phyloP scores from a whole-genome alignment of 2,888 invertebrate genomes.

The Mystacides longicornis region DNA sequence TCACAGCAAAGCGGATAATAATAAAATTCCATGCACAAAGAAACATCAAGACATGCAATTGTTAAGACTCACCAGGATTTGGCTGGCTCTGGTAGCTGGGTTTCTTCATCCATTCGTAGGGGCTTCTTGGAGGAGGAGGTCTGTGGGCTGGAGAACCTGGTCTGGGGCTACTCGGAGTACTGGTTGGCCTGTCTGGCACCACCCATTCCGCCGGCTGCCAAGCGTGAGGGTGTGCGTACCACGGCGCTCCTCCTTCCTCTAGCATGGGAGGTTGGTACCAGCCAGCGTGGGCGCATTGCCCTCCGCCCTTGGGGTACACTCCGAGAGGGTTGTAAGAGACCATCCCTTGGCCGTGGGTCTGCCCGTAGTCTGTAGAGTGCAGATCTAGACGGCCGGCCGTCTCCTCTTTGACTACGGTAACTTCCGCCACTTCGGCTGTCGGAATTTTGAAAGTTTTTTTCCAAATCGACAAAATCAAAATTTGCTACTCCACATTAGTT shows the following conservation, averaged over 20 bases:
- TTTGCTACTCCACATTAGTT: no score
- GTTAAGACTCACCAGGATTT: conserved; percentile 62
- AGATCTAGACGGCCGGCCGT: conserved; percentile 5
- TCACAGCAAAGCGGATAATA: no score
- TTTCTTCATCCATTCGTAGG: conserved; percentile 91
- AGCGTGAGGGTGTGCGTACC: conserved; percentile 35
- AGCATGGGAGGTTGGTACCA: conserved; percentile 36
- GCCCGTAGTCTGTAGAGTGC: conserved; percentile 4
- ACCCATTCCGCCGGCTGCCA: conserved; percentile 36
- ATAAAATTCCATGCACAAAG: no score
- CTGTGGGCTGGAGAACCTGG: conserved; percentile 46
- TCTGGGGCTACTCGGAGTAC: conserved; percentile 51
- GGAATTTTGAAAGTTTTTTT: conserved; percentile 8
- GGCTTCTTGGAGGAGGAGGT: conserved; percentile 65
- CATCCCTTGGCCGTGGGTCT: conserved; percentile 40
- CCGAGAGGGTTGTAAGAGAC: conserved; percentile 65
- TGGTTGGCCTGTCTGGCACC: conserved; percentile 37
- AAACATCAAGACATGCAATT: not conserved
- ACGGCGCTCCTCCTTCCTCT: conserved; percentile 28
- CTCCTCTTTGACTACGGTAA: conserved; percentile 16
- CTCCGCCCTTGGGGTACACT: conserved; percentile 55
- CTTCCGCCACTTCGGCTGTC: conserved; percentile 14
- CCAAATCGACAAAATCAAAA: no score
- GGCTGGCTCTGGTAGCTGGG: conserved; percentile 78
- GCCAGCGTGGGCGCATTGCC: conserved; percentile 38